These are phyloP conservation scores for Chloroceryle aenea DNA, from an alignment of 2,113 vertebrate species.

Conservation along the genomic window DNA sequence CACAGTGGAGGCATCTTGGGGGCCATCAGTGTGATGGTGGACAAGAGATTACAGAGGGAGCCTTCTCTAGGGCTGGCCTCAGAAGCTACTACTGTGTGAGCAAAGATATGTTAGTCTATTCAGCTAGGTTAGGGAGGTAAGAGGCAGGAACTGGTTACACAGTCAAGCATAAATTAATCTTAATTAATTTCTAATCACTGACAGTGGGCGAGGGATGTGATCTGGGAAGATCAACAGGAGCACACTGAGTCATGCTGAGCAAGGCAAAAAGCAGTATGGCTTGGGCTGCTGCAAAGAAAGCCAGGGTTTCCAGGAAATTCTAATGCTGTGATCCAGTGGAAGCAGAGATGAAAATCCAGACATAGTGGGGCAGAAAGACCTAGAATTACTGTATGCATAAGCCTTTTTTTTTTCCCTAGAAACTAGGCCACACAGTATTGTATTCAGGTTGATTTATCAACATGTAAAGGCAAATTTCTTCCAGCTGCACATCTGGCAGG, in stretches of 20 bases:
- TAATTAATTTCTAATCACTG: not conserved
- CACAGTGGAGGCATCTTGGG: not conserved
- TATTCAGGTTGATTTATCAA: not conserved
- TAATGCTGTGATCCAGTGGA: not conserved
- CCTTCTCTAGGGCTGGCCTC: not conserved
- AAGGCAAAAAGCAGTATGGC: not conserved
- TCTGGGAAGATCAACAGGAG: not conserved
- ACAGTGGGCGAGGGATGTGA: not conserved
- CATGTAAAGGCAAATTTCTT: not conserved
- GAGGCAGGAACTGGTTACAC: not conserved
- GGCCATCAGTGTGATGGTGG: not conserved
- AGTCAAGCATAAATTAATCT: not conserved
- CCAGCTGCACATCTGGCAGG: not conserved
- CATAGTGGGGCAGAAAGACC: not conserved
- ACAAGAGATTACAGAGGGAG: not conserved
- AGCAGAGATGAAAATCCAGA: not conserved
- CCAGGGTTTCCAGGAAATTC: not conserved
- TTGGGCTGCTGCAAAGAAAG: not conserved
- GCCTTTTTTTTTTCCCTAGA: not conserved
- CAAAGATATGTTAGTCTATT: not conserved
- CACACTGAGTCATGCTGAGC: not conserved
- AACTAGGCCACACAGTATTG: not conserved
- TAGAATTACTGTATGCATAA: not conserved
- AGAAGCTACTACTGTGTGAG: not conserved
- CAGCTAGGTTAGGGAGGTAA: not conserved